Evolutionary conservation across 1,140 invertebrate species (phyloP).

Genomic region (Nebria ingens): DNA sequence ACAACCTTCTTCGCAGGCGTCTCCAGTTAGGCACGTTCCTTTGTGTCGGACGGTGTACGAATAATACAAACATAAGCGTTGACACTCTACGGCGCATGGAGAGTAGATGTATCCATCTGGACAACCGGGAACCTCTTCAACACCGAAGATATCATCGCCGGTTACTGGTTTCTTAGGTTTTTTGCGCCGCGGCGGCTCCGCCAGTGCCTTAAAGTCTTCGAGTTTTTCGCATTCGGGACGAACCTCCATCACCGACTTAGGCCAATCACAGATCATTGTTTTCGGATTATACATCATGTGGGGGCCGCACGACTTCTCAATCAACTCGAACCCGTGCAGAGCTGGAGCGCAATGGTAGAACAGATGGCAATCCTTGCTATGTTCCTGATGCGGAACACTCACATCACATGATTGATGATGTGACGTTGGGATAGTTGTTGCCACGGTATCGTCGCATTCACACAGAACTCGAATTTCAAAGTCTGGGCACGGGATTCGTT

Average conservation of each 20-base stretch:
- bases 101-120: constrained; percentile 34
- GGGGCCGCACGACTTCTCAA: constrained; percentile 47
- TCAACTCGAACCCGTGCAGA: constrained; percentile 28
- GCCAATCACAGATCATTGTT: constrained; percentile 49
- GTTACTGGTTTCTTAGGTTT: background rate
- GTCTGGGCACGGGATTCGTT: constrained; percentile 43
- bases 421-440: constrained; percentile 3
- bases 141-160: background rate
- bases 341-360: constrained; percentile 47
- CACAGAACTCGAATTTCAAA: constrained; percentile 66
- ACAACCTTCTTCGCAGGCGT: constrained; percentile 41
- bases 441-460: constrained; percentile 39
- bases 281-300: constrained; percentile 50
- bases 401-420: constrained; percentile 31
- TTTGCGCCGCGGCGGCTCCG: background rate
- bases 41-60: constrained; percentile 31
- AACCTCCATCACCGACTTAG: constrained; percentile 44
- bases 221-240: constrained; percentile 44
- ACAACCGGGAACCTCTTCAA: constrained; percentile 26
- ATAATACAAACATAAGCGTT: constrained; percentile 42
- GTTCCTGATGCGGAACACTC: constrained; percentile 35
- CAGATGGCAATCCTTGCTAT: constrained; percentile 44
- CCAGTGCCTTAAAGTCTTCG: background rate
- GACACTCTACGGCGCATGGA: constrained; percentile 43
- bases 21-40: constrained; percentile 35